Base-by-base conservation (phyloP, 2,797 vertebrate genomes). In the Enteromius afrohamiltoni region DNA sequence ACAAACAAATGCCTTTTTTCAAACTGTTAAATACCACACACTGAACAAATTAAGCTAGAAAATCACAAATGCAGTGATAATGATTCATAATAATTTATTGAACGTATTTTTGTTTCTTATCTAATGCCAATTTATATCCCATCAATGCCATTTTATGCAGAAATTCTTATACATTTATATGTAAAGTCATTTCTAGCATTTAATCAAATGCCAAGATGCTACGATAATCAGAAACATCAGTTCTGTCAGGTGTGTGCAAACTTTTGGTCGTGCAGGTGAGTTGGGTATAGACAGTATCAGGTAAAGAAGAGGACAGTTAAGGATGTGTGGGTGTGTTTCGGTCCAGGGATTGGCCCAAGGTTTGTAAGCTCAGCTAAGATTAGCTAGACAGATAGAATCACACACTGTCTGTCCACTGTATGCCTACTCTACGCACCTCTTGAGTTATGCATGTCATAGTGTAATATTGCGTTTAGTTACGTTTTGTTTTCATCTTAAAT, bases 281-380 rank as follows among this genome's bases (percentile, higher is more conserved):
- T 17, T 37, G 7, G 31, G 76, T 21, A 26, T 49, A 47, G 51
- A 45, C 9, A 0, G 26, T 40, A 47, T 79, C 23, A 69, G 42
- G 26, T 34, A 58, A 69, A 68, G 2, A 31, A 68, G 16, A 51
- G 58, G 21, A 55, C 51, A n/a, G 10, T 11, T 70, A 58, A 75
- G 69, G 17, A 17, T 55, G 26, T 40, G 31, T 45, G 37, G 58
- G 45, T 68, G 37, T 83, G 23, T 67, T 55, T 75, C 31, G 31
- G 49, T 49, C 79, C 77, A 81, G 26, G 74, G 23, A 34, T 64
- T 69, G 68, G 9, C 34, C 42, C 75, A 34, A 13, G 17, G 65
- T 19, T 37, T 70, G 42, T 31, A 82, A 75, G 73, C 77, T 87
- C 82, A 74, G 67, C 23, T 58, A 77, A 85, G 84, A 80, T 85